Evolutionary conservation across 2,113 vertebrate species (phyloP).

Genomic region (Pseudorectes ferrugineus): DNA sequence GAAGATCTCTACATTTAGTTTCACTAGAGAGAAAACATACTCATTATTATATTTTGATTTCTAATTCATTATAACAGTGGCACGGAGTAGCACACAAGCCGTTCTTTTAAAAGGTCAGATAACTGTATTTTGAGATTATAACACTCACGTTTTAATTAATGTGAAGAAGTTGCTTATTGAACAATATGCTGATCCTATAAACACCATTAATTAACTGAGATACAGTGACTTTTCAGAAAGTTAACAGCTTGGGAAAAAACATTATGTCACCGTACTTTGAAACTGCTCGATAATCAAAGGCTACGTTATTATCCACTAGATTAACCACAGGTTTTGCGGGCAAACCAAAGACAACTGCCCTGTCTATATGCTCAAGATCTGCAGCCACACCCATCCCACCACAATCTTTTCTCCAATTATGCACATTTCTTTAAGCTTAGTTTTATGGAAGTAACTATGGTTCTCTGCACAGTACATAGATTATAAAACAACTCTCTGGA

Average conservation of each 20-base stretch:
- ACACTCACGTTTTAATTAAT: not conserved
- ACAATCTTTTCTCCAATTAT: slow-evolving; percentile 15
- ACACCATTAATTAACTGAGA: slow-evolving; percentile 33
- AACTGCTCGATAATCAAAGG: slow-evolving; percentile 55
- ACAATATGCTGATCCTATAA: not conserved
- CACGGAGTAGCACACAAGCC: not conserved
- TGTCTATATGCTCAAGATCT: not conserved
- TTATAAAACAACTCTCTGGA: not conserved
- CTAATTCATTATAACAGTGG: not conserved
- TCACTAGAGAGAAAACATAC: not conserved
- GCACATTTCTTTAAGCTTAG: not conserved
- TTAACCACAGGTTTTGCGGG: slow-evolving; percentile 54
- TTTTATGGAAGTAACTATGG: not conserved
- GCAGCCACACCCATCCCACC: slow-evolving; percentile 40
- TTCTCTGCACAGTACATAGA: not conserved
- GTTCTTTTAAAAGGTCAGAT: not conserved
- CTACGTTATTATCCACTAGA: slow-evolving; percentile 42
- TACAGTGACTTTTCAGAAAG: slow-evolving; percentile 3
- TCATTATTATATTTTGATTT: not conserved
- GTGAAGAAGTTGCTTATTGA: not conserved
- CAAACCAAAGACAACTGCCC: slow-evolving; percentile 54
- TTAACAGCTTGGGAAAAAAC: not conserved
- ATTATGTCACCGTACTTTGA: not conserved
- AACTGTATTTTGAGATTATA: not conserved
- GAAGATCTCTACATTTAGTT: not conserved